Evolutionary conservation across 2,797 vertebrate species (phyloP).

Genomic region (Avahi laniger): DNA sequence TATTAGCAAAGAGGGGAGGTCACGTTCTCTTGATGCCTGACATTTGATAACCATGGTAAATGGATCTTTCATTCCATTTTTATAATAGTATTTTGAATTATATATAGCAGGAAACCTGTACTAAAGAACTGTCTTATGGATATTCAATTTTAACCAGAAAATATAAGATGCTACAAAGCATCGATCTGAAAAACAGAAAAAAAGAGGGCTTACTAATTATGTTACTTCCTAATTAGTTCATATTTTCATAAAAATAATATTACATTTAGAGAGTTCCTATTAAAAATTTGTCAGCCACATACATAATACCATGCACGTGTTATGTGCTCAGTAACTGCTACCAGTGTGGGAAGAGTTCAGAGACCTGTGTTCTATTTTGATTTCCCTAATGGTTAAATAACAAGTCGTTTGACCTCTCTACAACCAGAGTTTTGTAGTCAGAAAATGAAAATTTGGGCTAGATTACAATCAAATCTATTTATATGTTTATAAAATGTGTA

Average conservation of each 20-base stretch:
- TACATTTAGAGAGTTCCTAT: neutral
- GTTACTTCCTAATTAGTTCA: neutral
- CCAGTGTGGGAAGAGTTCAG: neutral
- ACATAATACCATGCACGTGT: neutral
- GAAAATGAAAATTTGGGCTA: neutral
- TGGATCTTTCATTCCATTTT: conserved; percentile 78
- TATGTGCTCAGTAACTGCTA: neutral
- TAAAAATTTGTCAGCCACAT: neutral
- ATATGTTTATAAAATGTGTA: neutral
- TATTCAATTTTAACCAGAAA: conserved; percentile 73
- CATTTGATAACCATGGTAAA: conserved; percentile 78
- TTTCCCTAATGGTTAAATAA: neutral
- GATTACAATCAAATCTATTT: neutral
- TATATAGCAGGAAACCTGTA: conserved; percentile 56
- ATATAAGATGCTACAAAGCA: conserved; percentile 26
- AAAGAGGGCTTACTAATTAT: neutral
- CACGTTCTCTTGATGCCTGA: conserved; percentile 76
- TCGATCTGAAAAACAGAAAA: conserved; percentile 32
- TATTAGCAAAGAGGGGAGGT: conserved; percentile 77
- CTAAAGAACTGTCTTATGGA: conserved; percentile 69
- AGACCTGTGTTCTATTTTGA: neutral
- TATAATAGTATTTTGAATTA: conserved; percentile 75
- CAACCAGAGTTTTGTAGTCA: neutral
- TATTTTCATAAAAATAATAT: neutral
- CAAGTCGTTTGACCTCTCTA: neutral